Evolutionary conservation across 2,113 vertebrate genomes (phyloP).

Genomic region (Aegotheles bennettii): DNA sequence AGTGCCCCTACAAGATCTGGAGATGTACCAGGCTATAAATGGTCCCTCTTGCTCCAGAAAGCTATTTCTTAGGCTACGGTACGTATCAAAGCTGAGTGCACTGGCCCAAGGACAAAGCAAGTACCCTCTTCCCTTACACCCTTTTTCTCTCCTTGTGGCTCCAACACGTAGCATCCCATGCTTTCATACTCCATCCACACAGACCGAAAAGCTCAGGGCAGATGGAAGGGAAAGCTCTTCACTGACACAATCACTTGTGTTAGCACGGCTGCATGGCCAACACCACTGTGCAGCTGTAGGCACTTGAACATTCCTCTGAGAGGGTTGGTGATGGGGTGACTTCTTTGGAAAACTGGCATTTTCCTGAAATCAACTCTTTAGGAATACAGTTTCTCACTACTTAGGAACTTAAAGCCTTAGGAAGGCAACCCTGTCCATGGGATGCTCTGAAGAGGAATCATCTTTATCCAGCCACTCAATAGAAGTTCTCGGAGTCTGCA

Average conservation of each 20-base stretch:
- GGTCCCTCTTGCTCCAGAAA: neutral
- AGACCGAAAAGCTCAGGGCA: neutral
- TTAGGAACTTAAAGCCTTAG: neutral
- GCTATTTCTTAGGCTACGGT: neutral
- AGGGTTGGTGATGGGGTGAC: accelerated
- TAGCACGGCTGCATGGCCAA: accelerated
- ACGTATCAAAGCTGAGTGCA: neutral
- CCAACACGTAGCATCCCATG: neutral
- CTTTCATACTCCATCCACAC: neutral
- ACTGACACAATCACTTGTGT: neutral
- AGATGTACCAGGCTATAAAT: neutral
- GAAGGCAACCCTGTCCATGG: neutral
- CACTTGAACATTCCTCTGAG: neutral
- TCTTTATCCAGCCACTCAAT: neutral
- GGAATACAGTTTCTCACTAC: neutral
- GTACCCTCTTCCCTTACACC: neutral
- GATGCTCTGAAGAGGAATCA: neutral
- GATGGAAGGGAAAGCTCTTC: neutral
- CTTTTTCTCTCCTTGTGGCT: neutral
- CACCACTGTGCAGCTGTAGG: neutral
- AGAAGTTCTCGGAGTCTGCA: neutral
- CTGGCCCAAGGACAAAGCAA: neutral
- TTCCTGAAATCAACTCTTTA: neutral
- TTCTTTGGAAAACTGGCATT: neutral
- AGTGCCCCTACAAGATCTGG: neutral